These are phyloP conservation scores for Pasiphila rectangulata DNA, from an alignment of 2,888 invertebrate genomes.

Conservation along the genomic window DNA sequence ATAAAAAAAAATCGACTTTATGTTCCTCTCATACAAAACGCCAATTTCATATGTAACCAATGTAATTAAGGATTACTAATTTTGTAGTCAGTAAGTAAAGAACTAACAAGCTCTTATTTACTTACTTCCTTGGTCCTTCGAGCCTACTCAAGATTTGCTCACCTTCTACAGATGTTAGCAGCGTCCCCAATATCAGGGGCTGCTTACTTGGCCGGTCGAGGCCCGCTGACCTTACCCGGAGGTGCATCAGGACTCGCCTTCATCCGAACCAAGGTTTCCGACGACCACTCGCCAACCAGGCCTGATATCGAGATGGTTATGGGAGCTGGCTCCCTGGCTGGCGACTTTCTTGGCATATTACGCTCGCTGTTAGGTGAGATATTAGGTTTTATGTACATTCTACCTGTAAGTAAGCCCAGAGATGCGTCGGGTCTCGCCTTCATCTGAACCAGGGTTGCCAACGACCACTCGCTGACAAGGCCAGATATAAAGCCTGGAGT, in stretches of 20 bases:
- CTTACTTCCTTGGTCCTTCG: background rate
- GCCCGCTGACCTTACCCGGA: constrained; percentile 88
- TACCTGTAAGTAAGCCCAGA: too few species aligned
- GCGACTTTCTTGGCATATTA: constrained; percentile 85
- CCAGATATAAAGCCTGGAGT: constrained; percentile 92
- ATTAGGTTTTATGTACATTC: too few species aligned
- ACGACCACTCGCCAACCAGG: constrained; percentile 84
- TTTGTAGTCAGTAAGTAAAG: too few species aligned
- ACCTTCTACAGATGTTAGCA: constrained; percentile 52
- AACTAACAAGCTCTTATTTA: background rate
- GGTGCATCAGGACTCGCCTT: constrained; percentile 90
- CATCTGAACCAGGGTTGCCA: constrained; percentile 83
- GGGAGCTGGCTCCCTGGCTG: constrained; percentile 87
- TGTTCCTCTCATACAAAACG: too few species aligned
- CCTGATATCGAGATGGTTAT: constrained; percentile 91
- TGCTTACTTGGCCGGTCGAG: constrained; percentile 83
- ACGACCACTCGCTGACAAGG: constrained; percentile 84
- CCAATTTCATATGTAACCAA: too few species aligned
- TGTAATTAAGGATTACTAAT: too few species aligned
- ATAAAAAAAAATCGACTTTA: too few species aligned
- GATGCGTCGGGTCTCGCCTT: constrained; percentile 90
- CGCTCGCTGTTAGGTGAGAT: constrained; percentile 84
- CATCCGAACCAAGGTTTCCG: constrained; percentile 83
- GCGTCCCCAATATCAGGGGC: constrained; percentile 79
- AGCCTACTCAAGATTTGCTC: background rate